A percentile compares a stretch with the other conserved stretches of the same genome.
These are phyloP conservation scores for Ataeniobius toweri DNA, from an alignment of 2,797 vertebrate genomes.

Conservation along the genomic window DNA sequence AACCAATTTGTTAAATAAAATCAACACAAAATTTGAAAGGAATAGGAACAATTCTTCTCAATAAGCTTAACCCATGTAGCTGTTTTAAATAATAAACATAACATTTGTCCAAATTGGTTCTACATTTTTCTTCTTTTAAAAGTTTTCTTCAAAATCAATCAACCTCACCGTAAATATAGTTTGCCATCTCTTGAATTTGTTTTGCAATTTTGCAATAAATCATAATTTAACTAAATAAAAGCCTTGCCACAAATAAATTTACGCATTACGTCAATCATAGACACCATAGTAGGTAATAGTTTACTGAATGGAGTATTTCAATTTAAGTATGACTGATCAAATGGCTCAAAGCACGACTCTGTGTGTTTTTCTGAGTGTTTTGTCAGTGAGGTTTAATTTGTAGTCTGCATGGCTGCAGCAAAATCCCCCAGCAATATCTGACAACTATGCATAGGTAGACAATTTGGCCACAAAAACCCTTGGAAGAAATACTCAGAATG, in stretches of 20 bases:
- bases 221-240: neutral
- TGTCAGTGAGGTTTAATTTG: constrained; percentile 55
- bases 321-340: neutral
- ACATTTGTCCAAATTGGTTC: no score
- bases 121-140: neutral
- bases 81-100: neutral
- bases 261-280: neutral
- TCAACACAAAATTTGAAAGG: constrained; percentile 59
- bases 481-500: neutral
- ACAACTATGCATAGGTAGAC: neutral
- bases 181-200: neutral
- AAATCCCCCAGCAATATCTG: constrained; percentile 18
- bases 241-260: no score
- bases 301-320: neutral
- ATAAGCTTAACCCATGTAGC: neutral
- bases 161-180: neutral
- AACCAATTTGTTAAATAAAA: constrained; percentile 69
- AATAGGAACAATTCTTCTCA: neutral
- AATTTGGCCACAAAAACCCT: neutral
- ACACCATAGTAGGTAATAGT: neutral
- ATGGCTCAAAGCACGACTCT: neutral
- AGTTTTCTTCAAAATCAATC: neutral
- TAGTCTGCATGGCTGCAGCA: constrained; percentile 70
- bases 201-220: neutral
- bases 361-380: constrained; percentile 62